These are phyloP conservation scores for Euleptes europaea DNA, from an alignment of 2,113 vertebrate genomes.

Conservation along the genomic window DNA sequence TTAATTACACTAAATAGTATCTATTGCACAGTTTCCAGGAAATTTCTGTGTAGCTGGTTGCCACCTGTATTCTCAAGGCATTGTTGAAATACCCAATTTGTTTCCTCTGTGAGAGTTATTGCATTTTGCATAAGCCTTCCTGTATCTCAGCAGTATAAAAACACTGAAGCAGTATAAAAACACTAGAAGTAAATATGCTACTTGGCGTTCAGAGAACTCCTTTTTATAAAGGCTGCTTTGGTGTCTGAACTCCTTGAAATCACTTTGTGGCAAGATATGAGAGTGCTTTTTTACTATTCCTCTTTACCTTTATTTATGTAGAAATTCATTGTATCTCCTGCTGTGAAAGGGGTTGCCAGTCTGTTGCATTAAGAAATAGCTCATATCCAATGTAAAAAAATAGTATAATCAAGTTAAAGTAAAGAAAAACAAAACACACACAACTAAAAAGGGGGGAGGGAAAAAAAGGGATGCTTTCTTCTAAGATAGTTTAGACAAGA, in stretches of 20 bases:
- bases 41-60: constrained; percentile 2
- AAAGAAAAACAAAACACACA: no score
- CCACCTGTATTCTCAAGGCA: background rate
- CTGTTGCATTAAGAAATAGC: constrained; percentile 11
- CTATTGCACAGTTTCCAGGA: background rate
- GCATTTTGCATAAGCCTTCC: background rate
- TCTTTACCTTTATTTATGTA: background rate
- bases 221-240: constrained; percentile 5
- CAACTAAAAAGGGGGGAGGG: no score
- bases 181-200: constrained; percentile 29
- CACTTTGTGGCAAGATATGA: background rate
- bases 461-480: no score
- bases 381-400: no score
- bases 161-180: background rate
- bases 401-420: no score
- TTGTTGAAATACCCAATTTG: constrained; percentile 19
- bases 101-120: background rate
- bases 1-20: background rate
- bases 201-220: background rate
- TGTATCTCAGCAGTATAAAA: background rate
- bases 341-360: constrained; percentile 13
- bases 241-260: constrained; percentile 17
- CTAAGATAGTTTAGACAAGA: no score
- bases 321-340: constrained; percentile 18
- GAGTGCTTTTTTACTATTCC: background rate